A percentile compares a stretch with the other conserved stretches of the same genome.
These are phyloP conservation scores for Drosophila tristis DNA, from an alignment of 1,140 invertebrate genomes.

Conservation along the genomic window DNA sequence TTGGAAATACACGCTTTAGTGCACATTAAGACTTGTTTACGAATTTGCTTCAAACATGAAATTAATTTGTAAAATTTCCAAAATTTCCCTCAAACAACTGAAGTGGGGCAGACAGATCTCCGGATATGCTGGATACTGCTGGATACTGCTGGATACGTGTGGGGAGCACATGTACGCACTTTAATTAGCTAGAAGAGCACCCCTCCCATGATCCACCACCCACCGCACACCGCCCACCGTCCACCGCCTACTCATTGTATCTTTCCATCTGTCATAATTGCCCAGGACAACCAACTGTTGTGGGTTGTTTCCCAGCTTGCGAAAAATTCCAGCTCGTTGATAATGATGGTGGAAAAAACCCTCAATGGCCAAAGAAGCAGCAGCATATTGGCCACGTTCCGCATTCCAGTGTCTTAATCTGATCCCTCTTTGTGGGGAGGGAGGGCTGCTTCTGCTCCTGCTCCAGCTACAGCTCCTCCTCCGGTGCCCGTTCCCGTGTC, in stretches of 20 bases:
- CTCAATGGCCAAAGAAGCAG: constrained; percentile 12
- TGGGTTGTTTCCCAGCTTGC: constrained; percentile 34
- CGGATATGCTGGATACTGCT: too few species aligned
- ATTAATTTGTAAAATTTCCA: constrained; percentile 79
- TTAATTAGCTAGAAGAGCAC: constrained; percentile 57
- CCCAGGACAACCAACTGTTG: constrained; percentile 30
- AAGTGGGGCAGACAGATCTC: not conserved
- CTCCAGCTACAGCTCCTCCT: not conserved
- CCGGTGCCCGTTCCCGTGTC: too few species aligned
- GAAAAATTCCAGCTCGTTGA: constrained; percentile 16
- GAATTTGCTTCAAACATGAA: constrained; percentile 80
- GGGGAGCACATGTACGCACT: constrained; percentile 41
- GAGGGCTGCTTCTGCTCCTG: not conserved
- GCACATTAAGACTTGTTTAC: constrained; percentile 81
- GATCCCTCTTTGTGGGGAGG: constrained; percentile 3
- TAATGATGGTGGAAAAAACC: constrained; percentile 10
- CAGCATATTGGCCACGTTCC: constrained; percentile 48
- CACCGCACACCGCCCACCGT: constrained; percentile 1
- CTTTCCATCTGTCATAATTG: constrained; percentile 9
- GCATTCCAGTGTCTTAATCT: constrained; percentile 52
- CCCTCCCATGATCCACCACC: constrained; percentile 16
- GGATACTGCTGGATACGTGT: constrained; percentile 1
- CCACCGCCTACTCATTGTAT: constrained; percentile 2
- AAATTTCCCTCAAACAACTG: constrained; percentile 42
- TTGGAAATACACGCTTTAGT: constrained; percentile 71